These are phyloP conservation scores for Aradus depressus DNA, from an alignment of 2,888 invertebrate genomes.

Conservation along the genomic window DNA sequence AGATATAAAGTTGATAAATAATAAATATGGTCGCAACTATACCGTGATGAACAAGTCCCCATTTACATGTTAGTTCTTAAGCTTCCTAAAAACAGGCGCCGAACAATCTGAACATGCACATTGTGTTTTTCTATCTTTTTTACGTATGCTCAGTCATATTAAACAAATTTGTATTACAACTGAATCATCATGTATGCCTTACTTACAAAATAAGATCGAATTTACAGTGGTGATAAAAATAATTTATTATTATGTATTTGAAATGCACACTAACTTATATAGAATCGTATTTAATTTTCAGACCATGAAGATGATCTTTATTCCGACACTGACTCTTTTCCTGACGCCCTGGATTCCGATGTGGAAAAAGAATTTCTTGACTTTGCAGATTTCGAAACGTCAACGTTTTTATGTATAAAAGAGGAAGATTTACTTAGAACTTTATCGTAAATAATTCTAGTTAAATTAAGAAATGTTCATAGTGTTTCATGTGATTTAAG, in stretches of 20 bases:
- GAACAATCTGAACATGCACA: too few relatives aligned
- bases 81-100: too few relatives aligned
- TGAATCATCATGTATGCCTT: too few relatives aligned
- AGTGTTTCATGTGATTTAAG: not conserved
- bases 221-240: not conserved
- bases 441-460: constrained; percentile 5
- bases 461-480: not conserved
- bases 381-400: constrained; percentile 4
- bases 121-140: too few relatives aligned
- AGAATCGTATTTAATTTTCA: constrained; percentile 1
- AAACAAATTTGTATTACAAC: too few relatives aligned
- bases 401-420: constrained; percentile 10
- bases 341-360: constrained; percentile 18
- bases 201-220: not conserved
- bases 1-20: too few relatives aligned
- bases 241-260: not conserved
- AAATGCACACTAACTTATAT: too few relatives aligned
- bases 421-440: constrained; percentile 10
- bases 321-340: constrained; percentile 6
- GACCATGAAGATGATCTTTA: not conserved
- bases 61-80: too few relatives aligned
- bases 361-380: constrained; percentile 22
- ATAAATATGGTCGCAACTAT: too few relatives aligned
- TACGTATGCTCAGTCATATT: too few relatives aligned
- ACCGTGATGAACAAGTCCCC: too few relatives aligned